phyloP scores from a whole-genome alignment of 2,888 invertebrate genomes.

The Xanthorhoe spadicearia region DNA sequence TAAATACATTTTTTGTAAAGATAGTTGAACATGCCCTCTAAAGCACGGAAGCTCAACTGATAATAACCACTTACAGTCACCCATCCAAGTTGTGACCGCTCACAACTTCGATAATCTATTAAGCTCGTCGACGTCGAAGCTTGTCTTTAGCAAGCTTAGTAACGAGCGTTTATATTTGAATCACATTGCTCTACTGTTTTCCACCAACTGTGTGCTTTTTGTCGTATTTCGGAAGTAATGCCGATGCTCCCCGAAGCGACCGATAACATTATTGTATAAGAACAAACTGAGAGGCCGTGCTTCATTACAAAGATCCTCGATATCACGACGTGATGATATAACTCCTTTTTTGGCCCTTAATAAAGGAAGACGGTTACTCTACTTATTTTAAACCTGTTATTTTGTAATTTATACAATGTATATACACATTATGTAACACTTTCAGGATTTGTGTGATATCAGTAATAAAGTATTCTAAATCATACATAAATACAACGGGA shows the following conservation, averaged over 20 bases:
- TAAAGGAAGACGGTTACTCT: conserved; percentile 4
- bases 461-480: too few relatives aligned
- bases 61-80: too few relatives aligned
- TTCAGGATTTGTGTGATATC: neutral
- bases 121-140: too few relatives aligned
- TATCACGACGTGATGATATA: conserved; percentile 38
- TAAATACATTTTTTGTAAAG: too few relatives aligned
- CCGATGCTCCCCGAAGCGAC: conserved; percentile 47
- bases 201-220: conserved; percentile 38
- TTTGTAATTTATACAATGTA: neutral
- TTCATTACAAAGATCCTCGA: conserved; percentile 48
- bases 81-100: too few relatives aligned
- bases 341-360: conserved; percentile 20
- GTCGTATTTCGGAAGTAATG: conserved; percentile 50
- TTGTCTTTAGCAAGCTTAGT: too few relatives aligned
- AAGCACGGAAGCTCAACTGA: too few relatives aligned
- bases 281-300: conserved; percentile 38
- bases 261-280: conserved; percentile 57
- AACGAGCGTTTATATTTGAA: neutral
- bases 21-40: too few relatives aligned
- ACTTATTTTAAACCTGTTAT: conserved; percentile 6
- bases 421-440: neutral
- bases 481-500: too few relatives aligned
- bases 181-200: conserved; percentile 2
- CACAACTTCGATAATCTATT: too few relatives aligned